Evolutionary conservation across 2,888 invertebrate genomes (phyloP).

Genomic region (Phasia obesa): DNA sequence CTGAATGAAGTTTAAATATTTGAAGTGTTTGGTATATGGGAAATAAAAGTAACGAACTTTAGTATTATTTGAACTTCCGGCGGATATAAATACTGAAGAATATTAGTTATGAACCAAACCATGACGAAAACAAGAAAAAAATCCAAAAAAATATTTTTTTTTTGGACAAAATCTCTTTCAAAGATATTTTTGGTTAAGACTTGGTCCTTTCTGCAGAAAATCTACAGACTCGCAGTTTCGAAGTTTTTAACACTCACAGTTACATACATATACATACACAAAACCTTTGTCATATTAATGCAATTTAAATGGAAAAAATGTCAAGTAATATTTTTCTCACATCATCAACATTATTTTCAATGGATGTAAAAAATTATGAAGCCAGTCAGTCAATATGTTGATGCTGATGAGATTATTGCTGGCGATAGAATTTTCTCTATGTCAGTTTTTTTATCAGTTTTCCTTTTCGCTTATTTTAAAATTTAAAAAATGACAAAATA

Average conservation of each 20-base stretch:
- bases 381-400: neutral
- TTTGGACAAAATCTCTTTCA: neutral
- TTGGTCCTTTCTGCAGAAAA: neutral
- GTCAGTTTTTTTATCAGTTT: neutral
- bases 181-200: constrained; percentile 14
- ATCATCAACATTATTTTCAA: neutral
- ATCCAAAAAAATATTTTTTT: neutral
- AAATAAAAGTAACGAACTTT: constrained; percentile 60
- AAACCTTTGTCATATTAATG: constrained; percentile 19
- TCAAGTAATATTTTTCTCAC: neutral
- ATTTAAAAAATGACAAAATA: too few relatives aligned
- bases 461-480: too few relatives aligned
- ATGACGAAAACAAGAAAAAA: neutral
- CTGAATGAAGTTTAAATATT: constrained; percentile 27
- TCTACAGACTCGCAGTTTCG: neutral
- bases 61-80: constrained; percentile 61
- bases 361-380: constrained; percentile 14
- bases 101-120: constrained; percentile 17
- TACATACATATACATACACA: neutral
- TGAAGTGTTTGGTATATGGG: constrained; percentile 2
- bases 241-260: neutral
- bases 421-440: neutral
- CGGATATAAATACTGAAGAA: constrained; percentile 54
- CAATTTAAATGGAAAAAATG: constrained; percentile 58
- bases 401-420: constrained; percentile 6